Conservation (phyloP, 2,797 vertebrate genomes). For the Siniperca undulata region DNA sequence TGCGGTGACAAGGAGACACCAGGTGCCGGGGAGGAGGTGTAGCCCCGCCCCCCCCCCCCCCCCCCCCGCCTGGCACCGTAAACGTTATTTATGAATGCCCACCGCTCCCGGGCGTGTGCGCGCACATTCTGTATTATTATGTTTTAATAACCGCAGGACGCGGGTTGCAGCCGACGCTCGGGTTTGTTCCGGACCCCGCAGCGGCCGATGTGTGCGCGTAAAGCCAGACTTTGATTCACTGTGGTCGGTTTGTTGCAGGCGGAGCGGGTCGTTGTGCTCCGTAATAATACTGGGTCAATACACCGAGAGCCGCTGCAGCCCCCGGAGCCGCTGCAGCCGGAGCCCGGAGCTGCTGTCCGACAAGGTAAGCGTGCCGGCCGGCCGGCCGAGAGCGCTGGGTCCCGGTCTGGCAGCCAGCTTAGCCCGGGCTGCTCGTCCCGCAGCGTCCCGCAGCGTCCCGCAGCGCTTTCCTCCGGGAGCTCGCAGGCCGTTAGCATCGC, state of each 20-base stretch:
- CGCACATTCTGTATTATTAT: conserved; percentile 67
- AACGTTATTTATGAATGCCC: conserved; percentile 84
- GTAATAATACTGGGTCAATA: conserved; percentile 74
- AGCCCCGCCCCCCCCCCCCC: too few species aligned
- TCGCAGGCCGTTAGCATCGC: conserved; percentile 47
- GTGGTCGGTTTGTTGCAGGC: conserved; percentile 38
- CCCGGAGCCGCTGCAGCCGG: conserved; percentile 7
- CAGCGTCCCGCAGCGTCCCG: conserved; percentile 75
- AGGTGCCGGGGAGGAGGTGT: conserved; percentile 34
- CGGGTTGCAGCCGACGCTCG: conserved; percentile 17
- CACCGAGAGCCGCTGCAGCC: conserved; percentile 51
- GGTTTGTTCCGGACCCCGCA: conserved; percentile 26
- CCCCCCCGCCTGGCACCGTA: conserved; percentile 64
- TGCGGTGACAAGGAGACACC: background rate
- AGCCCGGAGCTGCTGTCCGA: conserved; percentile 48
- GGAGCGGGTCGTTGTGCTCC: conserved; percentile 52
- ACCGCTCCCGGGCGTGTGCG: conserved; percentile 79
- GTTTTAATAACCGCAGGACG: conserved; percentile 57
- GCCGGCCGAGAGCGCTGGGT: background rate
- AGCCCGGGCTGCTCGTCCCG: conserved; percentile 36
- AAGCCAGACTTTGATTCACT: conserved; percentile 51
- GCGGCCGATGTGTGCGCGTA: conserved; percentile 14
- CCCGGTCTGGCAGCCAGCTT: background rate
- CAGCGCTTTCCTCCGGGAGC: conserved; percentile 29
- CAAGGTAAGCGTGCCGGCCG: conserved; percentile 69